Base-by-base conservation (phyloP, 2,797 vertebrate species). In the Acestrorhynchus altus region DNA sequence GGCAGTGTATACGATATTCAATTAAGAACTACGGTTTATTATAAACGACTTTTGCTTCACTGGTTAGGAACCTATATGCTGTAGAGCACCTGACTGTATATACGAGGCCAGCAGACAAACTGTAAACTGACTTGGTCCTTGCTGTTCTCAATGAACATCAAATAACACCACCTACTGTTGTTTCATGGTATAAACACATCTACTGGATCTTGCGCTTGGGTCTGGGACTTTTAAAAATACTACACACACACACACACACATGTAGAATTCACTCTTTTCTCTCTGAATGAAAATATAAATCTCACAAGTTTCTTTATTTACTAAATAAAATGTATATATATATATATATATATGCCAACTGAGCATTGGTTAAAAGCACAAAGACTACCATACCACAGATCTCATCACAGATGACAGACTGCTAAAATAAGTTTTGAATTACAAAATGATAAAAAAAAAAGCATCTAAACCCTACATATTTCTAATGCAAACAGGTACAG, bases 291-390 rank as follows among this genome's bases (percentile, higher is more conserved):
- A 93, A 94, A 94, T 92, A 92, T 96, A 96, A 93, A 97, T 97
- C 92, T 95, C 92, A 96, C 94, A 94, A 92, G 92, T 95, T 92
- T 93, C 91, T 99, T 98, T 98, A 99, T 97, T 98, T 94, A 90
- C 90, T 94, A 92, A n/a, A n/a, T n/a, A n/a, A n/a, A n/a, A 94
- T 35, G 93, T 95, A 95, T 95, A 95, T 94, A 93, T 95, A 95
- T 95, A 59, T 59, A 59, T 59, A 95, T 91, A 92, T 92, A 89
- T 96, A 97, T 94, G 97, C 93, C 94, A 92, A 93, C 90, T 92
- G 91, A 93, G 94, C 95, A 94, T 93, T 91, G 93, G 94, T 95
- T 94, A 95, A 96, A 96, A 59, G 26, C 96, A 95, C 83, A 78
- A 93, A 95, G 92, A 94, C 92, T 95, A 90, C 94, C 92, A 92